These are phyloP conservation scores for Druceiella hillmani DNA, from an alignment of 2,888 invertebrate genomes.

Conservation along the genomic window DNA sequence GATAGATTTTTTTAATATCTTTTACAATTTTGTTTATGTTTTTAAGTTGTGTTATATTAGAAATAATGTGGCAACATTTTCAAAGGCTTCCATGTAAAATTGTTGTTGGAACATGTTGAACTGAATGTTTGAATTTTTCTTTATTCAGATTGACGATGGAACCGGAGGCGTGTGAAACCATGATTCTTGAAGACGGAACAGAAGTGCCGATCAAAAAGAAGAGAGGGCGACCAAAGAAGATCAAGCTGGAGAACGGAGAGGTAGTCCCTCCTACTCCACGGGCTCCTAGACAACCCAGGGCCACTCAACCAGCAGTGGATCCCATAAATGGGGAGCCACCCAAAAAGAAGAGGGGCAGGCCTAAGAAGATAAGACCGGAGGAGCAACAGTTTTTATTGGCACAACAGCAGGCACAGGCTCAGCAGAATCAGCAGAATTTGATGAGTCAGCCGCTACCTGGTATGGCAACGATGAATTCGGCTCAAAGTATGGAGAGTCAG, in stretches of 20 bases:
- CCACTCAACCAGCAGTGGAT: conserved; percentile 32
- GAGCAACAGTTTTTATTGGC: conserved; percentile 51
- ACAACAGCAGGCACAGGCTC: conserved; percentile 41
- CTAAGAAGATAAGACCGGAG: conserved; percentile 76
- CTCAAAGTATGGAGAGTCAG: conserved; percentile 11
- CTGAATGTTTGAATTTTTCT: no score
- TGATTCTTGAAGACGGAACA: conserved; percentile 56
- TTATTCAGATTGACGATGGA: conserved; percentile 51
- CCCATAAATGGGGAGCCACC: conserved; percentile 51
- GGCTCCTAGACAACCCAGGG: conserved; percentile 43
- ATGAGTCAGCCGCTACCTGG: conserved; percentile 20
- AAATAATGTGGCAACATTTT: no score
- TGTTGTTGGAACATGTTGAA: no score
- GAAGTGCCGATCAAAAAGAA: conserved; percentile 78
- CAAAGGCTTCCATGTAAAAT: no score
- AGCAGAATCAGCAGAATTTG: conserved; percentile 32
- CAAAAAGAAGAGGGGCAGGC: conserved; percentile 83
- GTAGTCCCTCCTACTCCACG: conserved; percentile 53
- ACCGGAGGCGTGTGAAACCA: conserved; percentile 49
- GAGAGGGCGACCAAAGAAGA: conserved; percentile 85
- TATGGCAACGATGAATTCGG: conserved; percentile 9
- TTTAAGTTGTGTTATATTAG: no score
- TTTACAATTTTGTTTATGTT: no score
- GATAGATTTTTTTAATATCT: no score
- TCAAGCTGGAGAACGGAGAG: conserved; percentile 63